Base-by-base conservation (phyloP, 2,113 vertebrate species). In the Sturnira hondurensis region DNA sequence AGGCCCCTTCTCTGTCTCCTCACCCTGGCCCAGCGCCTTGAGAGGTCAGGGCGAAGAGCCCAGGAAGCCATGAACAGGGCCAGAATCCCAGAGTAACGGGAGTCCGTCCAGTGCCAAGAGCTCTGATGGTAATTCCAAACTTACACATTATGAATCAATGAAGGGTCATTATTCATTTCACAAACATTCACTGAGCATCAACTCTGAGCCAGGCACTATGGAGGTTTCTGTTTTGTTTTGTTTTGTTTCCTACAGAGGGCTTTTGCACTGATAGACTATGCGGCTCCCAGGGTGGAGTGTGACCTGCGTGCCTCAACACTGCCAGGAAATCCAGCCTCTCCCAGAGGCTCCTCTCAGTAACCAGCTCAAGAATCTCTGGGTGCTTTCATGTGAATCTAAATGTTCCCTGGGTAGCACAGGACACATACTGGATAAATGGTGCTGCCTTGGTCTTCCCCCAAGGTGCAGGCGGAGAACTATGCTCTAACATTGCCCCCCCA, bases 151-250 rank as follows among this genome's bases (percentile, higher is more conserved):
- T 68, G 84, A 82, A 88, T 85, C 58, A 85, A 7, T 56, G 45
- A 77, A 61, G 74, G 13, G 61, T 54, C 81, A 54, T 92, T 87
- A 85, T 70, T 93, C 95, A 94, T 50, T 82, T 85, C 67, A 95
- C 61, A 97, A 73, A 88, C 87, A 97, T 36, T 95, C 74, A 52
- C 0, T 50, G 65, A 86, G 45, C 36, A 38, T 86, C 73, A 52
- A 1, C 54, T 16, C 20, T 70, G 61, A 88, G 73, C 36, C 81
- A 93, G 58, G 38, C 61, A 70, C 20, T 43, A 71, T 77, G 50
- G 31, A 86, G 33, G 5, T 26, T 52, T 52, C 8, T 43, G 43
- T 43, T 90, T 43, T 43, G 43, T 43, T 90, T 67, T 24, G 56
- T 52, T 77, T 68, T 78, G 26, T 85, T 87, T 84, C 54, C 22